These are phyloP conservation scores for Melipona beecheii DNA, from an alignment of 2,888 invertebrate species.

Conservation along the genomic window DNA sequence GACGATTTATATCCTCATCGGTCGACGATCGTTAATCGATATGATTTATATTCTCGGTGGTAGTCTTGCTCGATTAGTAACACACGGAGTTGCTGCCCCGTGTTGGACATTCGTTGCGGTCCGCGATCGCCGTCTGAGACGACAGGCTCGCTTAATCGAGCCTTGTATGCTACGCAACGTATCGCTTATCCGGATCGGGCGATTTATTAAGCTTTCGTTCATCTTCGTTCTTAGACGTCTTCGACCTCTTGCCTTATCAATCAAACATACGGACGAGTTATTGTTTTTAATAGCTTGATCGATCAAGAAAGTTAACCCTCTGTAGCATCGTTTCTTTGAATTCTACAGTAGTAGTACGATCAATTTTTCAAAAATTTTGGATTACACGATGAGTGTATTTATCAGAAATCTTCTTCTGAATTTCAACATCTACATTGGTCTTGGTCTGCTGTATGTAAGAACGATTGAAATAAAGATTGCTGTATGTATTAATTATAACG, in stretches of 20 bases:
- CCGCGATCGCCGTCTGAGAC: neutral
- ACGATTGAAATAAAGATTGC: too few species aligned
- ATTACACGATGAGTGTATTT: too few species aligned
- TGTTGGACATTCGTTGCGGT: neutral
- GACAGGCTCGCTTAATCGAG: slow-evolving; percentile 27
- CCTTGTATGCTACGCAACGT: neutral
- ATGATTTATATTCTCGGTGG: slow-evolving; percentile 31
- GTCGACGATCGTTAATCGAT: slow-evolving; percentile 38
- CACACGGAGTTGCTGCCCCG: neutral
- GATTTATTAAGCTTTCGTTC: slow-evolving; percentile 10
- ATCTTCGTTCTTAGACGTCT: neutral
- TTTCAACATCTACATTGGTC: too few species aligned
- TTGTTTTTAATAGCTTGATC: neutral
- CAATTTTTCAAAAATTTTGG: too few species aligned
- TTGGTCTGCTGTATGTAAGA: too few species aligned
- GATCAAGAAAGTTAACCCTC: too few species aligned
- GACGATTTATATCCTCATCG: slow-evolving; percentile 39
- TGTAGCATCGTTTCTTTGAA: too few species aligned
- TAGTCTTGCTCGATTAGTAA: slow-evolving; percentile 25
- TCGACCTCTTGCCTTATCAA: slow-evolving; percentile 7
- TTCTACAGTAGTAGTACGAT: too few species aligned
- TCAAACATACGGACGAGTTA: neutral
- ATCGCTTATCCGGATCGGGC: neutral
- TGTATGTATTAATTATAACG: too few species aligned
- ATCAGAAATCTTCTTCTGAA: too few species aligned